Base-by-base conservation (phyloP, 2,888 invertebrate genomes). In the Drosophila birchii region DNA sequence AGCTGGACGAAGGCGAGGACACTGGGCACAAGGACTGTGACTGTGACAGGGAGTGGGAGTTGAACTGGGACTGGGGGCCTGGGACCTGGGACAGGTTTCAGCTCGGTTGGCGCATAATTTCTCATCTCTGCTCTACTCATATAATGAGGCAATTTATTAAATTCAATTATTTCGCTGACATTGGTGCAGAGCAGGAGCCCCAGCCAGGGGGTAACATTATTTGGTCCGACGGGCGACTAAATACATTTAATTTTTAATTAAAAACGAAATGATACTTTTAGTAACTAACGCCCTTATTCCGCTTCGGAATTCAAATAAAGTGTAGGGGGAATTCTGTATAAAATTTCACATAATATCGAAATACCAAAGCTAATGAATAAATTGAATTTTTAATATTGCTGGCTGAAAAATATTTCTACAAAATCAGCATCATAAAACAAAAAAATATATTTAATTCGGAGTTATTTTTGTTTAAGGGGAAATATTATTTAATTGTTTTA, bases 91-190 rank as follows among this genome's bases (percentile, higher is more conserved):
- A 23, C 38, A 38, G 54, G 54, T 54, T 38, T 26, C 54, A 54
- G 38, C 38, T 12, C 38, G 58, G n/a, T 74, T 78, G 77, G 71
- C 70, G 76, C 81, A 86, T 79, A 76, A 76, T 85, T 78, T 82
- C 87, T 87, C 81, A 82, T 82, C 81, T 87, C 79, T 81, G 87
- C 79, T 84, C 76, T 81, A 66, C 84, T 75, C 81, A 81, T 89
- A 90, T 92, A 91, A 91, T 91, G 91, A 91, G 92, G 91, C 90
- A 91, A 92, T 91, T 92, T 92, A 91, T 91, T 92, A 90, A 91
- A 91, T 91, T 92, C 92, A 91, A 91, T 91, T 91, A 92, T 91
- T 91, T 89, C 90, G 92, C 88, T 92, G 92, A 91, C 91, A 91
- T 86, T 88, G 56, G 78, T 53, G 41, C 44, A 47, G 6, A 51